Evolutionary conservation across 2,888 invertebrate species (phyloP), one percentile per base, ranked within the genome.

Genomic region (Troides helena): DNA sequence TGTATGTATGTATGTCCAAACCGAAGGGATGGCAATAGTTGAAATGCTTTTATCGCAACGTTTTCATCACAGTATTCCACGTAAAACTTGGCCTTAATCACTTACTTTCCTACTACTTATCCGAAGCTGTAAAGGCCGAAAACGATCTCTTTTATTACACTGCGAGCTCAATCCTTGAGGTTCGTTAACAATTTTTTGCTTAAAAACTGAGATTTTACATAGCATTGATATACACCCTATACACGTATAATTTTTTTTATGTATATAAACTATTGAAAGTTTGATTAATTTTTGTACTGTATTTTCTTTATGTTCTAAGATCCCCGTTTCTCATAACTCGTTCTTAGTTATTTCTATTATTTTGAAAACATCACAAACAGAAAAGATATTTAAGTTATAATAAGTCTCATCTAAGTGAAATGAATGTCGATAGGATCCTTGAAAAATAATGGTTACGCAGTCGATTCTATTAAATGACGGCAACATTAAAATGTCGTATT

Each of bases 91-190:
- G 23, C 23, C 57, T 21, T 57, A 57, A 57, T 57, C 57, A 57
- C 57, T 57, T 57, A 21, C 21, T 21, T 21, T 10, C 1, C 21
- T 21, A 21, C 21, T 21, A 21, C 21, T 21, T 21, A 21, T 21
- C 21, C 21, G 21, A 21, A 21, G 21, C 21, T 21, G 21, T 21
- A 21, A 1, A 21, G 21, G 21, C 21, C 21, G 21, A 21, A 21
- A 21, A 57, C n/a, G 57, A 57, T 57, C 57, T 57, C 57, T n/a
- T 57, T 57, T 57, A 57, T 57, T 57, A 57, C 23, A 57, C 21
- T 23, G 23, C 57, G 10, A 21, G 23, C 18, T 57, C 23, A 23
- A 57, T 57, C 23, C 18, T 50, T 50, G 50, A 50, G 18, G 18
- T 50, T 50, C 50, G 18, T 50, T 50, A 50, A 50, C 18, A 50